Conservation (phyloP, 2,113 vertebrate species). For the Cyprinus carpio region DNA sequence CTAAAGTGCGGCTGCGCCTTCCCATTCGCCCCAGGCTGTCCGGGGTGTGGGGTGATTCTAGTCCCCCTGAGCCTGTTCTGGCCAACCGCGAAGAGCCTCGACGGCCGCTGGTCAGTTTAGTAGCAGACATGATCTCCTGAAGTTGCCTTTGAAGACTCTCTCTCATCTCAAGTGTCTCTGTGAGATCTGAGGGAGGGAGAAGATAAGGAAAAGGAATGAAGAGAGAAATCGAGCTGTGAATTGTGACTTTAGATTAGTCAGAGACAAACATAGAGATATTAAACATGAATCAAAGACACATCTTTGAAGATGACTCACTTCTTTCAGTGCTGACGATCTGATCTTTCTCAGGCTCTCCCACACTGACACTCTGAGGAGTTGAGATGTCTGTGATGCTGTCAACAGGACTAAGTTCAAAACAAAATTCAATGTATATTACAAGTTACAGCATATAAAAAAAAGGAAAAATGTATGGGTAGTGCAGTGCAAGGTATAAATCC, state of each 20-base stretch:
- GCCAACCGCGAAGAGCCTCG: conserved; percentile 77
- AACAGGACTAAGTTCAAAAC: conserved; percentile 42
- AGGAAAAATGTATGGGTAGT: neutral
- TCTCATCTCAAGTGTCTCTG: conserved; percentile 91
- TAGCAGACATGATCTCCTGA: conserved; percentile 97
- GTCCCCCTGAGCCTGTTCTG: conserved; percentile 71
- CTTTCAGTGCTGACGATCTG: conserved; percentile 66
- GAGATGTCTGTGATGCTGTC: conserved; percentile 54
- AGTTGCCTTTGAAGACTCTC: conserved; percentile 91
- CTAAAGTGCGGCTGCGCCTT: conserved; percentile 84
- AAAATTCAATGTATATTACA: neutral
- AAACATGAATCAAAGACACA: neutral
- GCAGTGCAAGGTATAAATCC: neutral
- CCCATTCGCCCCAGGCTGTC: conserved; percentile 71
- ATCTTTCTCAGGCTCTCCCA: conserved; percentile 55
- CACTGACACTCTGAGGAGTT: conserved; percentile 50
- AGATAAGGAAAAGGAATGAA: neutral
- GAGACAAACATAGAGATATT: neutral
- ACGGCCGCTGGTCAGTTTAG: conserved; percentile 80
- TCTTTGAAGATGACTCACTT: conserved; percentile 69
- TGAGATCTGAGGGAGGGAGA: conserved; percentile 65
- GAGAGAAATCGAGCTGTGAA: neutral
- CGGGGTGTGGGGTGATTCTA: conserved; percentile 81
- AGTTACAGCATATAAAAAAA: neutral
- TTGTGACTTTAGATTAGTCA: neutral